Percentiles rank a stretch among this genome's conserved stretches.
Conservation (phyloP, 2,888 invertebrate species). For the Stenodera caucasica region DNA sequence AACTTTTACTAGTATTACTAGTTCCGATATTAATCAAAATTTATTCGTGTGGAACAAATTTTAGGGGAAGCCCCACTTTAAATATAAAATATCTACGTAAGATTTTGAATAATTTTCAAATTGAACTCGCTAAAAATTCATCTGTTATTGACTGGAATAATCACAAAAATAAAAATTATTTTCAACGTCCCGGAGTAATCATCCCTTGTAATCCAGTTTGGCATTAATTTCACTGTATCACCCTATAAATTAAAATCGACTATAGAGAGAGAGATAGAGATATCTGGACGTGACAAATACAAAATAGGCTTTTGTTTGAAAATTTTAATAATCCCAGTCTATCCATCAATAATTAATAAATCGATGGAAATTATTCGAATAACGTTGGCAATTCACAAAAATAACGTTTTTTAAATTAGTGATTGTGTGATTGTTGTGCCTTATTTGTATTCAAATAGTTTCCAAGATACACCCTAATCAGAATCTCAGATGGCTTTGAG, state of each 20-base stretch:
- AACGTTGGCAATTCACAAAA: no score
- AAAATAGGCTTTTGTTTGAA: slow-evolving; percentile 22
- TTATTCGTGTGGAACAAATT: slow-evolving; percentile 3
- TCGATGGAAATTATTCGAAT: no score
- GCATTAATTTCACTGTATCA: slow-evolving; percentile 21
- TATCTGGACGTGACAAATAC: slow-evolving; percentile 29
- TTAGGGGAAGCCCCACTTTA: not conserved
- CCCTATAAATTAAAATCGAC: slow-evolving; percentile 20
- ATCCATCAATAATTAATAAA: not conserved
- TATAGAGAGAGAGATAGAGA: not conserved
- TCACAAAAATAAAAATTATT: not conserved
- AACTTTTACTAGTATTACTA: not conserved
- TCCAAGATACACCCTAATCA: slow-evolving; percentile 22
- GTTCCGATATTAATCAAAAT: slow-evolving; percentile 17
- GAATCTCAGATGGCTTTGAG: slow-evolving; percentile 22
- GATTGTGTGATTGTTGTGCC: not conserved
- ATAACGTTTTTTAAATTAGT: no score
- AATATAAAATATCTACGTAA: slow-evolving; percentile 15
- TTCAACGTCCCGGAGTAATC: not conserved
- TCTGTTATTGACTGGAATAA: not conserved
- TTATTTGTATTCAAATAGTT: slow-evolving; percentile 26
- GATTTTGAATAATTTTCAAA: no score
- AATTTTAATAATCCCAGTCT: slow-evolving; percentile 14
- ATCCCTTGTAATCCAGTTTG: not conserved
- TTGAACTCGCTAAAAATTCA: not conserved